Base-by-base conservation (phyloP, 2,888 invertebrate genomes). In the Nematopogon swammerdamellus region DNA sequence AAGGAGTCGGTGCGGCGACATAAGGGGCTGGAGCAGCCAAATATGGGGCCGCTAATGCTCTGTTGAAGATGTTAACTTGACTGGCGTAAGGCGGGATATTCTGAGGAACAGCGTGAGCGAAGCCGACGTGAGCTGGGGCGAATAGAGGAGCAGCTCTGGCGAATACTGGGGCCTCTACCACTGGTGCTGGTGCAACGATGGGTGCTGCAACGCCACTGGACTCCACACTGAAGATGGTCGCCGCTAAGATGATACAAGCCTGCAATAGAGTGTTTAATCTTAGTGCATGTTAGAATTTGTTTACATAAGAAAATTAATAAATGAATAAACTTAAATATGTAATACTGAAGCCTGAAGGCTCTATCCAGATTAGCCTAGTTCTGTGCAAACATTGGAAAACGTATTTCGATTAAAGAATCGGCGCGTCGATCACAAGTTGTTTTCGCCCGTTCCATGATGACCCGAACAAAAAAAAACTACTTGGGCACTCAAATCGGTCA, bases 51-150 rank as follows among this genome's bases (percentile, higher is more conserved):
- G 50, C 51, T 16, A 54, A 56, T 43, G 54, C 56, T 57, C 69
- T 74, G 52, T 68, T 82, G 53, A 79, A 77, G 10, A 84, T 74
- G 64, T 73, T 85, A 51, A 84, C 67, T 63, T 85, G 84, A 2
- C 84, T 80, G 2, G 85, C 84, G 56, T 82, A 84, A 2, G 86
- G 86, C 46, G 84, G 81, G 44, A 85, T 72, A 56, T 85, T 85
- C 55, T 84, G 84, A 0, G 86, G 86, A 19, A 85, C 75, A 16
- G 83, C 80, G 57, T 76, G 80, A 50, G 70, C 72, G 56, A 85
- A 85, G 16, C 82, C 83, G 19, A 84, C 62, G 2, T 82, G 81
- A 18, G 83, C 77, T n/a, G 82, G 80, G 11, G 82, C 73, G 8
- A 80, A 63, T 2, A 84, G 57, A 0, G 75, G 74, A 14, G 79